phyloP scores from a whole-genome alignment of 2,797 vertebrate genomes.

The Paratrypauchen microcephalus region DNA sequence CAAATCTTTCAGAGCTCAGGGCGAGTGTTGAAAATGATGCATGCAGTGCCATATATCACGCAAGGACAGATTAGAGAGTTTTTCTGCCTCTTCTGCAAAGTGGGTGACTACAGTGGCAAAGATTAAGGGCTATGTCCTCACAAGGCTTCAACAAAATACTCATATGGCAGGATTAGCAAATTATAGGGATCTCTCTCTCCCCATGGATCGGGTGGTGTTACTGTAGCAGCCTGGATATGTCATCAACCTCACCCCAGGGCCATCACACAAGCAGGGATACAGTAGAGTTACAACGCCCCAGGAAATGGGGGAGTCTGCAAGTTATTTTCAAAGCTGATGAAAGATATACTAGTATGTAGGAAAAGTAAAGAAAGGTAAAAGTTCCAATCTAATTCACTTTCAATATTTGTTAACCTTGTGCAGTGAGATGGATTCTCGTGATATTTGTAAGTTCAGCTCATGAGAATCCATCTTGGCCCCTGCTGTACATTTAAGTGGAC shows the following conservation, averaged over 20 bases:
- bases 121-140: slow-evolving; percentile 34
- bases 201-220: neutral
- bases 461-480: too few species aligned
- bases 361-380: too few species aligned
- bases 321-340: neutral
- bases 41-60: slow-evolving; percentile 29
- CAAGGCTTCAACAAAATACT: slow-evolving; percentile 20
- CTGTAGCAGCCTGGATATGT: neutral
- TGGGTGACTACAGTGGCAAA: slow-evolving; percentile 35
- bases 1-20: slow-evolving; percentile 17
- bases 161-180: slow-evolving; percentile 18
- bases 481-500: too few species aligned
- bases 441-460: too few species aligned
- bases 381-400: too few species aligned
- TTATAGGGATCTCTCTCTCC: slow-evolving; percentile 20
- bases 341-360: neutral
- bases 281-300: neutral
- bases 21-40: slow-evolving; percentile 25
- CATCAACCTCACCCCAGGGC: slow-evolving; percentile 2
- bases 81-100: slow-evolving; percentile 35
- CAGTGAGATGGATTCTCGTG: too few species aligned
- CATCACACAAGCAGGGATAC: neutral
- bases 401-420: too few species aligned
- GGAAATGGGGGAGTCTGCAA: neutral
- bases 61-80: slow-evolving; percentile 36